These are phyloP conservation scores for Suillia variegata DNA, from an alignment of 2,888 invertebrate genomes.

Conservation along the genomic window DNA sequence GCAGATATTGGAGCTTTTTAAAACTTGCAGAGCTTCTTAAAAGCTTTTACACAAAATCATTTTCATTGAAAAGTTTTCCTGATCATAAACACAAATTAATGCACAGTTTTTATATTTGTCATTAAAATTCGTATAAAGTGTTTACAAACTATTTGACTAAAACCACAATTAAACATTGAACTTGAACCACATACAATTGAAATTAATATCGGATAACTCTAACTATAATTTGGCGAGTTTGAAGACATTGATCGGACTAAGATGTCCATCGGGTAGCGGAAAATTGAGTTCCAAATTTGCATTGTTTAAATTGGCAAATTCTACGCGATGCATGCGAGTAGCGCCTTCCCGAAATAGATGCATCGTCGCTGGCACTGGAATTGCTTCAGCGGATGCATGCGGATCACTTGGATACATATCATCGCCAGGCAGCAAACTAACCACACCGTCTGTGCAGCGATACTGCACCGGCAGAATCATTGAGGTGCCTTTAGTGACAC, in stretches of 20 bases:
- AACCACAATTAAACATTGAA: no score
- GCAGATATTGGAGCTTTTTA: no score
- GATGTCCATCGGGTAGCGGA: constrained; percentile 39
- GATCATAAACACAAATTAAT: no score
- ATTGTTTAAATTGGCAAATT: constrained; percentile 34
- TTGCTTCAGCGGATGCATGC: constrained; percentile 40
- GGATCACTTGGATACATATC: constrained; percentile 61
- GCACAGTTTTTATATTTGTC: no score
- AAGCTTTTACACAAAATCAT: no score
- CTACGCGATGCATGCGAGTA: constrained; percentile 50
- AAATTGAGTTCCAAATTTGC: constrained; percentile 37
- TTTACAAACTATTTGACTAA: no score
- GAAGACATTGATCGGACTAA: constrained; percentile 34
- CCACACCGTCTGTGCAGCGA: constrained; percentile 66
- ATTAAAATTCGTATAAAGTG: no score
- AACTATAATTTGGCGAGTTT: no score
- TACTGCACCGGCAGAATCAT: constrained; percentile 65
- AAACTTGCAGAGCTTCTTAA: no score
- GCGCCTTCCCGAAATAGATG: constrained; percentile 52
- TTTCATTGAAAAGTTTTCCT: no score
- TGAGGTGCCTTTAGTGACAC: constrained; percentile 65
- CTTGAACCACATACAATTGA: no score
- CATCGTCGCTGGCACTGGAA: constrained; percentile 42
- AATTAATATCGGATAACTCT: no score
- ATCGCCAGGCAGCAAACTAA: constrained; percentile 68